Base-by-base conservation (phyloP, 2,113 vertebrate genomes). In the Neolamprologus longior region DNA sequence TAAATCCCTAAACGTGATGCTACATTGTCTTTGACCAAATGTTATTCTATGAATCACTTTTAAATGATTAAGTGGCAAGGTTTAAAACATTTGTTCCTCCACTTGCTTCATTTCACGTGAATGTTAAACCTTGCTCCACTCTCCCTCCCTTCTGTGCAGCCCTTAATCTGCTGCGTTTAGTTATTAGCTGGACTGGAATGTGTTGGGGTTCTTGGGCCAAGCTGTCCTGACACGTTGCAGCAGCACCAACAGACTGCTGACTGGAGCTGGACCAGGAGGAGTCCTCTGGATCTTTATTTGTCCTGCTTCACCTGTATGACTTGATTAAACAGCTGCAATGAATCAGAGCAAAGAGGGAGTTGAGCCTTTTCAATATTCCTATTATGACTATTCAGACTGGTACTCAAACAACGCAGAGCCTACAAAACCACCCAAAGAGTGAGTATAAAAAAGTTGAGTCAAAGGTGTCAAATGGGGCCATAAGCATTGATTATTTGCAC, bases 371-470 rank as follows among this genome's bases (percentile, higher is more conserved):
- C 90, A 93, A 19, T 95, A 95, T 87, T 91, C 90, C 42, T 94
- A 95, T 81, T 95, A 96, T 54, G 95, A 96, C 7, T 96, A 96
- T 54, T 73, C 93, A 9, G 94, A 95, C 90, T 95, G 92, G 91
- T 94, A 95, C 87, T 84, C 91, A 0, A 80, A 93, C 76, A 93
- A 93, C 11, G 83, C 90, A 6, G 94, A 95, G 80, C 95, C 95
- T 5, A 96, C 95, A 21, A 86, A 86, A 33, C 92, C 92, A 10
- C 95, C 95, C 17, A 94, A 93, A 89, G 94, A 95, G 95, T 96
- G 89, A 96, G 95, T 96, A 89, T 11, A 2, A 83, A 40, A 37
- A 21, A 66, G 17, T 10, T 86, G 15, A n/a, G n/a, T n/a, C 28
- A 11, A 54, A 33, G 8, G 6, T 68, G 47, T 71, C 3, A 19